Conservation (phyloP, 2,113 vertebrate genomes). For the Taxidea taxus region DNA sequence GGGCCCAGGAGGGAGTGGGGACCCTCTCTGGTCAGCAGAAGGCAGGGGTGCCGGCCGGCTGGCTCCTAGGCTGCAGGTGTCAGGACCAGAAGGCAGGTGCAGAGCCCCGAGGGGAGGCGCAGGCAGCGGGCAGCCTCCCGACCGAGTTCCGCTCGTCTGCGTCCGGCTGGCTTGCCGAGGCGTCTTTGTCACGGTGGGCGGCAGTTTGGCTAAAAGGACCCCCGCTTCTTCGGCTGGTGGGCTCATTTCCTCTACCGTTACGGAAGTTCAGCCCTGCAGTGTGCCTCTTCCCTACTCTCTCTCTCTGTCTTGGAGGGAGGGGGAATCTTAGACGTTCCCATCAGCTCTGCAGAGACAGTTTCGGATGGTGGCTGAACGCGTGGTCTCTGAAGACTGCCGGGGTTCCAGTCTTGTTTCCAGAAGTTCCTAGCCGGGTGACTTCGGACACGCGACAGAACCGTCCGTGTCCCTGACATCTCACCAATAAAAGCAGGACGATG, state of each 20-base stretch:
- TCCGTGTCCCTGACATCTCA: not conserved
- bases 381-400: accelerated
- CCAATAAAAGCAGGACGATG: accelerated
- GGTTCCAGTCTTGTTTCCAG: not conserved
- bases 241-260: accelerated
- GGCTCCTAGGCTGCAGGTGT: not conserved
- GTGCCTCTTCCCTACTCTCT: not conserved
- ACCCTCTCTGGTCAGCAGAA: not conserved
- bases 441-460: no score
- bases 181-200: accelerated
- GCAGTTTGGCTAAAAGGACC: accelerated
- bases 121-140: accelerated
- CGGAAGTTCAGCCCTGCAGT: not conserved
- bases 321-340: not conserved
- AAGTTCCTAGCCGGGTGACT: not conserved
- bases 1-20: not conserved
- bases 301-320: not conserved
- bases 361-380: not conserved
- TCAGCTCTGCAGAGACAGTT: not conserved
- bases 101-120: accelerated
- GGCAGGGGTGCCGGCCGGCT: not conserved
- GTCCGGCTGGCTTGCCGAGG: no score
- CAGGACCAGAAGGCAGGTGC: accelerated
- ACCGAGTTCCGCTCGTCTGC: accelerated
- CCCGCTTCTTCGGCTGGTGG: accelerated